A percentile compares a stretch with the other conserved stretches of the same genome.
These are phyloP conservation scores for Eucriotettix oculatus DNA, from an alignment of 2,888 invertebrate species.

Conservation along the genomic window DNA sequence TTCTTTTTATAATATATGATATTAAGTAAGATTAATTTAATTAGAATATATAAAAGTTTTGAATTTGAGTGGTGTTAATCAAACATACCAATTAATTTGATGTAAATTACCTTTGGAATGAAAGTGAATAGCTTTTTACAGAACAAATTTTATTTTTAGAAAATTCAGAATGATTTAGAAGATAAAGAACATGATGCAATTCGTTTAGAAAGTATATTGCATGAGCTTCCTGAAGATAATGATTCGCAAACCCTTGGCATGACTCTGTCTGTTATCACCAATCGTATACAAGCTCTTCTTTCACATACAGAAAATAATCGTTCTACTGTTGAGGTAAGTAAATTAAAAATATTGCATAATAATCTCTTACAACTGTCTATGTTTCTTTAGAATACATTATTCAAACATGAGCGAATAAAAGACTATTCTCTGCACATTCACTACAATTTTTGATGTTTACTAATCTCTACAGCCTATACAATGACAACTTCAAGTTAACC, in stretches of 20 bases:
- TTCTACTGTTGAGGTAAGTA: conserved; percentile 27
- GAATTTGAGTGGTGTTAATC: too few species aligned
- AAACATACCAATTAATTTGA: too few species aligned
- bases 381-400: too few species aligned
- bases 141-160: conserved; percentile 29
- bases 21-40: too few species aligned
- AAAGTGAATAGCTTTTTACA: background rate
- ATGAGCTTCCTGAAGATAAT: conserved; percentile 43
- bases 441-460: too few species aligned
- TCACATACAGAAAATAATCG: conserved; percentile 53
- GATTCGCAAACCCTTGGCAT: conserved; percentile 40
- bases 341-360: background rate
- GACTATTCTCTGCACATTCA: too few species aligned
- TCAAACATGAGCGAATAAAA: too few species aligned
- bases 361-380: conserved; percentile 2
- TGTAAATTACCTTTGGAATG: too few species aligned
- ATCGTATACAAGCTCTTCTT: conserved; percentile 46
- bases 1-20: too few species aligned
- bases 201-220: conserved; percentile 43
- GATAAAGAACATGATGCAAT: conserved; percentile 49
- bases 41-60: too few species aligned
- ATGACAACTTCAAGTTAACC: too few species aligned
- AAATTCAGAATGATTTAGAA: conserved; percentile 48
- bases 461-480: too few species aligned
- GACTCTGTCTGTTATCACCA: conserved; percentile 40